Conservation (phyloP, 1,140 invertebrate species). For the Drosophila rhopaloa region DNA sequence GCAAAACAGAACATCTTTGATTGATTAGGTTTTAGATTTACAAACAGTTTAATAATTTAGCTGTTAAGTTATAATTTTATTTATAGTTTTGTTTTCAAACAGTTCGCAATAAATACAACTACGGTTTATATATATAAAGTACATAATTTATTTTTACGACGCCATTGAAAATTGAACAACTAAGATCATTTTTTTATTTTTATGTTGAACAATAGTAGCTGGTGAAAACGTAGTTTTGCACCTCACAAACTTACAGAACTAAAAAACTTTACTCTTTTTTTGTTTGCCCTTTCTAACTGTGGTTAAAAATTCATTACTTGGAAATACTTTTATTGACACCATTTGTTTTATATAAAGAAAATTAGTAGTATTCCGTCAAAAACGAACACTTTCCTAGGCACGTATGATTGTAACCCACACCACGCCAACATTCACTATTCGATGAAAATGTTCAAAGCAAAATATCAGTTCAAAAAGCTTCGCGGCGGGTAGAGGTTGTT, state of each 20-base stretch:
- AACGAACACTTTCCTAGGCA: constrained; percentile 15
- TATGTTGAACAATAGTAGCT: too few species aligned
- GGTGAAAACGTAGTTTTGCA: too few species aligned
- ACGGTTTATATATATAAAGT: not conserved
- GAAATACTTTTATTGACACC: too few species aligned
- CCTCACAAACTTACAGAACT: too few species aligned
- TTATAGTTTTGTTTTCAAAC: not conserved
- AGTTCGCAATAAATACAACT: not conserved
- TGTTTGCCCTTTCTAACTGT: not conserved
- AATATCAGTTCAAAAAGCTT: constrained; percentile 53
- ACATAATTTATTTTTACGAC: not conserved
- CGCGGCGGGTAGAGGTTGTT: constrained; percentile 41
- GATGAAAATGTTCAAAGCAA: constrained; percentile 25
- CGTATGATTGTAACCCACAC: not conserved
- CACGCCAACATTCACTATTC: constrained; percentile 8
- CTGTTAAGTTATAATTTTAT: not conserved
- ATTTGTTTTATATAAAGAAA: not conserved
- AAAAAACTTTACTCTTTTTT: too few species aligned
- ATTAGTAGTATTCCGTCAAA: constrained; percentile 14
- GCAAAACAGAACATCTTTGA: not conserved
- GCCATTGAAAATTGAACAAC: not conserved
- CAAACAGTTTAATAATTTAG: constrained; percentile 8
- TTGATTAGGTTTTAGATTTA: not conserved
- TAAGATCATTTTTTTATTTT: not conserved
- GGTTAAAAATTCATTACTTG: not conserved